Conservation (phyloP, 2,113 vertebrate genomes). For the Ascaphus truei region DNA sequence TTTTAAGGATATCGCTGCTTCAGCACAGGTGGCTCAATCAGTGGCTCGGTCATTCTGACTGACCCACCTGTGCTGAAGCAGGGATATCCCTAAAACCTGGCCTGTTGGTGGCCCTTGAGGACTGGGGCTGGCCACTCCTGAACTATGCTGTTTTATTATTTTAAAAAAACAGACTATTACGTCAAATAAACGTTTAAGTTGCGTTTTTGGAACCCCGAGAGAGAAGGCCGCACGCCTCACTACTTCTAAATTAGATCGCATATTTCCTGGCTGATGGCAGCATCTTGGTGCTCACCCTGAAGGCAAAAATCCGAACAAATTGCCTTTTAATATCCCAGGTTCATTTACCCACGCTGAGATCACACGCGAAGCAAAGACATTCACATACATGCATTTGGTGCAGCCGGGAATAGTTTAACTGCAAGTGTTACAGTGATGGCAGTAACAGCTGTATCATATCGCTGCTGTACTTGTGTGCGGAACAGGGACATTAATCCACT, state of each 20-base stretch:
- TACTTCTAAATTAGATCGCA: conserved; percentile 77
- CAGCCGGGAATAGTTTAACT: conserved; percentile 18
- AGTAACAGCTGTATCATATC: not conserved
- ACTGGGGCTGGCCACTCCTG: no score
- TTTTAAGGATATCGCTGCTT: no score
- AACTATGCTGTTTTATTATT: no score
- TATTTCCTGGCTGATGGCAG: conserved; percentile 70
- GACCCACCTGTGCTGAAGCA: no score
- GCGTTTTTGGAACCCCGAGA: conserved; percentile 51
- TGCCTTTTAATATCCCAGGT: conserved; percentile 56
- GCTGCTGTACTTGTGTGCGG: not conserved
- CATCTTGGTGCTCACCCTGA: conserved; percentile 56
- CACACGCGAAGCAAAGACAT: conserved; percentile 25
- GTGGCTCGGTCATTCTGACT: no score
- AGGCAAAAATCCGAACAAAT: conserved; percentile 69
- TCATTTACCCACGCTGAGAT: conserved; percentile 46
- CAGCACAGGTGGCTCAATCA: no score
- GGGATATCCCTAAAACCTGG: no score
- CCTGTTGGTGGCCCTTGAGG: no score
- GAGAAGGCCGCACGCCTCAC: conserved; percentile 57
- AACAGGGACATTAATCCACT: not conserved
- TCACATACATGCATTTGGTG: conserved; percentile 5
- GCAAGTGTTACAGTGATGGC: not conserved
- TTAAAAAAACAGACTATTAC: conserved; percentile 30
- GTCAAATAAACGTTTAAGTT: conserved; percentile 35